Base-by-base conservation (phyloP, 2,113 vertebrate species). In the Zosterops pallidus region DNA sequence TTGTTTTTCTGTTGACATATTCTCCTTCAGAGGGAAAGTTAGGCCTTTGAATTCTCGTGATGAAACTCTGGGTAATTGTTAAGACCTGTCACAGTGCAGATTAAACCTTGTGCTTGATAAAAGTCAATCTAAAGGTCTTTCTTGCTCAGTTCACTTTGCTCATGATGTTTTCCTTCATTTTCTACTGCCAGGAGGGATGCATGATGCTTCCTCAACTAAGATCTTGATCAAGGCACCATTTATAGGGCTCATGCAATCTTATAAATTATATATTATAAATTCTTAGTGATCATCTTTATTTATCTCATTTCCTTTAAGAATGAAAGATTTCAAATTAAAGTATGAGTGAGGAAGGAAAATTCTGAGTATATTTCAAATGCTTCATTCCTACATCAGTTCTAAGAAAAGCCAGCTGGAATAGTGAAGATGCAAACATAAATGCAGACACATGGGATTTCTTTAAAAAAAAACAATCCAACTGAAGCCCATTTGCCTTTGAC, bases 91-190 rank as follows among this genome's bases (percentile, higher is more conserved):
- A 87, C 31, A 31, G 9, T 22, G 31, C 14, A 76, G 62, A 89
- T 92, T 76, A 86, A 91, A 44, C 35, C 23, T 94, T 79, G 77
- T 65, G n/a, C 65, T 89, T 94, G 69, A 84, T 79, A 91, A 89
- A 95, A 95, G 69, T 92, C 65, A 92, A 23, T 84, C 49, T 79
- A 94, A 95, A 94, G 62, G 49, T 81, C 81, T 89, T 83, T 22
- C 8, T 39, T 53, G 20, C 29, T 92, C 56, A 47, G 19, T 64
- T 75, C n/a, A 60, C 8, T 91, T 90, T 74, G 39, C 1, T 3
- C 28, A n/a, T 72, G n/a, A 70, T 35, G 10, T 57, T 88, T 78
- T 86, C 13, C 10, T 31, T 64, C 24, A 44, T 86, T 89, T 91
- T 68, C 44, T 79, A 50, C 28, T 47, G 15, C 14, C 62, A 79